Evolutionary conservation across 2,888 invertebrate genomes (phyloP), one percentile per base, ranked within the genome.

Genomic region (Plusia festucae): DNA sequence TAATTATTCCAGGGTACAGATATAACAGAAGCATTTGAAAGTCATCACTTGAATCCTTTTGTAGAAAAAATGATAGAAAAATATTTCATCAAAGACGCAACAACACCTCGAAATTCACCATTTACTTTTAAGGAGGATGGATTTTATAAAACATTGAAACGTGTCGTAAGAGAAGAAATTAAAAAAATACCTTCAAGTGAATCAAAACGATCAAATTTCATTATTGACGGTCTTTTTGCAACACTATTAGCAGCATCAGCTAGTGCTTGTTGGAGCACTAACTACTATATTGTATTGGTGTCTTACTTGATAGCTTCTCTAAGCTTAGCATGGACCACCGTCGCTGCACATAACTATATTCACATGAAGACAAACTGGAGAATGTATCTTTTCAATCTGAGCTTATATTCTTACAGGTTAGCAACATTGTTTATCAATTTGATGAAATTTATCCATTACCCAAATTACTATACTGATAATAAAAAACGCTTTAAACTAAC

Each of bases 321-420:
- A 0, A 86, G 96, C 0, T 86, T 98, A 3, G 94, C 95, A 2
- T 96, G 96, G 95, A 91, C 96, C 0, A 89, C 95, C 0, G 95
- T 97, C 3, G 95, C 96, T 0, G 95, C 97, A 0, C 98, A 98
- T 85, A 98, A 98, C 85, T 98, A 97, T 85, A 96, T 98, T 73
- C 98, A 98, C 85, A 96, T 96, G 83, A 96, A 93, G 73, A 96
- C 97, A 73, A 98, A 97, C 83, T 97, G 97, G 96, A 96, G 97
- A 67, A 98, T 98, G 97, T 97, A 97, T 81, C 96, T 97, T 58
- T 97, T 97, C 79, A 97, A 97, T 78, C 89, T 98, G 46, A 95
- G 96, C n/a, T 82, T 96, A 62, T 93, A 97, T 95, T 96, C 97
- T 0, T 96, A 96, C 46, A 96, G 96, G 96, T 96, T 85, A 71